Conservation (phyloP, 2,113 vertebrate genomes). For the Alouatta palliata region DNA sequence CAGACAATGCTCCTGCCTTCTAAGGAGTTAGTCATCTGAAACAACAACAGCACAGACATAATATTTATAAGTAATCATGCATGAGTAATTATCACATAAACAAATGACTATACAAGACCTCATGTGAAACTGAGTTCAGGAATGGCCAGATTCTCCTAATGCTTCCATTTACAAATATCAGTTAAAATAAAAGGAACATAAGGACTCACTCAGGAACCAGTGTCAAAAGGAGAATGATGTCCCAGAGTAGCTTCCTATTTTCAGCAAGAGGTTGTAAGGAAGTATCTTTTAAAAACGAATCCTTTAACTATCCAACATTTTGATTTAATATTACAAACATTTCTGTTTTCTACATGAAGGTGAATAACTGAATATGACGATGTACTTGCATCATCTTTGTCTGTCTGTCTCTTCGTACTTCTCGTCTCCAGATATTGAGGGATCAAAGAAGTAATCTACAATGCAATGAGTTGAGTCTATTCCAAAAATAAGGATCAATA, state of each 20-base stretch:
- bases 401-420: too few relatives aligned
- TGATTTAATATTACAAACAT: not conserved
- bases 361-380: not conserved
- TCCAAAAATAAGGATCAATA: not conserved
- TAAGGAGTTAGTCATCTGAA: slow-evolving; percentile 55
- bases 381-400: not conserved
- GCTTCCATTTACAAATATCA: slow-evolving; percentile 26
- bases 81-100: slow-evolving; percentile 39
- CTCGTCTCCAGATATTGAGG: not conserved
- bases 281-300: not conserved
- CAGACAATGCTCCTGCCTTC: not conserved
- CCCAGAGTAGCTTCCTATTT: not conserved
- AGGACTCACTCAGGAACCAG: not conserved
- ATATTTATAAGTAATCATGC: slow-evolving; percentile 26
- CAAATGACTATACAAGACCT: slow-evolving; percentile 22
- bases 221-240: not conserved
- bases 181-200: not conserved
- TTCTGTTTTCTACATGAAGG: not conserved
- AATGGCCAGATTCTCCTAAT: not conserved
- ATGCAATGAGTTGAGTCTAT: not conserved
- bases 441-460: not conserved
- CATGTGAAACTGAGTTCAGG: slow-evolving; percentile 32
- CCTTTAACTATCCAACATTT: not conserved
- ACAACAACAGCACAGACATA: slow-evolving; percentile 41
- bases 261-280: not conserved